Base-by-base conservation (phyloP, 2,797 vertebrate species). In the Sebastes nivosus region DNA sequence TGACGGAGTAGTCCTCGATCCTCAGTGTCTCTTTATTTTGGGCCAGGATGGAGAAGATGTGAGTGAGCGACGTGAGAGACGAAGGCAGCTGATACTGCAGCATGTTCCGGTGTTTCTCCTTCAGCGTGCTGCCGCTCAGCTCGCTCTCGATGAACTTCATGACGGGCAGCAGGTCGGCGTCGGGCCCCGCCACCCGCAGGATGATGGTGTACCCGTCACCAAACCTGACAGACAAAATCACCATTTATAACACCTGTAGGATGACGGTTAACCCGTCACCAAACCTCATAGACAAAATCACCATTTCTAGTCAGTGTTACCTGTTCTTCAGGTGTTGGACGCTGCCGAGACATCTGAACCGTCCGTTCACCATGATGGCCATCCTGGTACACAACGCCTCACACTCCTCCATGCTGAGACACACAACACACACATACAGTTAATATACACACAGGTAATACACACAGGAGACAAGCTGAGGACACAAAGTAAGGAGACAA, bases 301-400 rank as follows among this genome's bases (percentile, higher is more conserved):
- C 3, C 0, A 1, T 2, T 30, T 59, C 14, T 16, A 46, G n/a
- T 13, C 1, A 3, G 38, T 3, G 0, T 69, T 70, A 98, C 98
- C 97, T 98, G 93, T 99, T 99, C 94, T 99, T 99, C 71, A 99
- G 94, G 93, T 99, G 98, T 61, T 99, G 98, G n/a, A 99, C 98
- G 1, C 98, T 99, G 72, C 98, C 98, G 18, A 99, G 95, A 89
- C 98, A 99, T 67, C 97, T 93, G 95, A 99, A 99, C 85, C 97
- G 89, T 54, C 98, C 98, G 2, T 99, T 99, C 74, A 99, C 98
- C 98, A 99, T 99, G 88, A 99, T 99, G 1, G 98, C 98, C 97
- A 99, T 99, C 83, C 98, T 95, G 59, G 98, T 99, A 72, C 98
- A 99, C 42, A 99, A 92, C 3, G 98, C 98, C 93, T 99, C 98